phyloP scores from a whole-genome alignment of 2,113 vertebrate genomes.

The Puma concolor region DNA sequence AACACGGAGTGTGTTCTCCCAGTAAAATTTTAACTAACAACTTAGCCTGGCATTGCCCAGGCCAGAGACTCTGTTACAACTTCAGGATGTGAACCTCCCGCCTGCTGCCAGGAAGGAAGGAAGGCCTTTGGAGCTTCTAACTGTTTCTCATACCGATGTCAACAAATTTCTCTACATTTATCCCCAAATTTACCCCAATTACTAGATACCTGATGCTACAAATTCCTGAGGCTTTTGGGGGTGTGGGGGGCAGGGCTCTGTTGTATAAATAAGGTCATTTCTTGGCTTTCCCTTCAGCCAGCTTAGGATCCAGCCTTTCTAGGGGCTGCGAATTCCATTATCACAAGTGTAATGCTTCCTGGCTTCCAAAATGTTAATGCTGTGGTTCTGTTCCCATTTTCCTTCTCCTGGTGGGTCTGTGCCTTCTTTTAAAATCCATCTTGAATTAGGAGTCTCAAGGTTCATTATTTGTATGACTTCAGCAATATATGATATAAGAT shows the following conservation, averaged over 20 bases:
- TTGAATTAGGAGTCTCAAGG: not conserved
- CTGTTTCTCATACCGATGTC: not conserved
- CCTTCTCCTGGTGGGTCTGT: not conserved
- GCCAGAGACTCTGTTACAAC: not conserved
- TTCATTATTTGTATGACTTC: not conserved
- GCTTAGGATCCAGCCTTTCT: not conserved
- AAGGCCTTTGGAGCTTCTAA: not conserved
- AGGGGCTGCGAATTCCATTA: not conserved
- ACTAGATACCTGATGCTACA: not conserved
- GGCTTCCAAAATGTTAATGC: not conserved
- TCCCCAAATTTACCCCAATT: not conserved
- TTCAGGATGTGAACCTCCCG: not conserved
- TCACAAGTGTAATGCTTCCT: not conserved
- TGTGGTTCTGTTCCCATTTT: not conserved
- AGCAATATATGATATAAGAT: not conserved
- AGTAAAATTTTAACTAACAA: not conserved
- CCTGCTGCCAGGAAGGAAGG: not conserved
- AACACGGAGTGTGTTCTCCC: not conserved
- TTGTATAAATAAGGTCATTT: not conserved
- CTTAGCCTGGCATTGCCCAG: not conserved
- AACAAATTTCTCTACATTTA: not conserved
- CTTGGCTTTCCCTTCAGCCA: not conserved
- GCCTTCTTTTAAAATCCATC: not conserved
- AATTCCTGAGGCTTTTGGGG: not conserved
- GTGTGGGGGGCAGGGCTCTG: not conserved